Base-by-base conservation (phyloP, 2,888 invertebrate genomes). In the Drosophila melanosoma region DNA sequence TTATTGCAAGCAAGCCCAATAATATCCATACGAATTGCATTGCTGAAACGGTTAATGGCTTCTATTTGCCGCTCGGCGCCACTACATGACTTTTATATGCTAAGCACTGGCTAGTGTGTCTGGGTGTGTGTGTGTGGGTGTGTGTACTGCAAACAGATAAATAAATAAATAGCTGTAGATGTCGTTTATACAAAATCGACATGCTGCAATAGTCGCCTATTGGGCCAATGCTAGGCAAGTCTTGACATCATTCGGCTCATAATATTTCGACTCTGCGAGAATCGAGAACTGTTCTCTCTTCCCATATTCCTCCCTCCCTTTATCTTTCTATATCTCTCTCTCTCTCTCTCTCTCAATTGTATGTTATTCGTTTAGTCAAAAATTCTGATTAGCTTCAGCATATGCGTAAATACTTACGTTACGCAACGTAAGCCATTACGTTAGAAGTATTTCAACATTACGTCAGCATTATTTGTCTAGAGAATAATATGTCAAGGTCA, bases 231-330 rank as follows among this genome's bases (percentile, higher is more conserved):
- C 53, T 76, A 66, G 63, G 26, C 65, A 65, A 65, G 72, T 80
- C 76, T 81, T 81, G 81, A 83, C 81, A 81, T 76, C 76, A 72
- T 73, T 81, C 45, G 57, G 33, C 70, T 66, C 63, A 23, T 12
- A 38, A 38, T 69, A 69, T 78, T 80, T 69, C 57, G 59, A 56
- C 56, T 64, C 40, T 36, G 36, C 29, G 48, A 62, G 48, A 53
- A 40, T 35, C 40, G 56, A 33, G 32, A 32, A 12, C 38, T 23
- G 10, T 10, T 11, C 35, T 36, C 35, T 23, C 15, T 7, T 33
- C 3, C 17, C 33, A 45, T 15, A 2, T n/a, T n/a, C 20, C 38
- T 15, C 23, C 7, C 38, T 32, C n/a, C 5, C 23, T 0, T 54
- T 8, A 8, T 8, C 17, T 40, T 48, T 20, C 36, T 10, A 29